A percentile compares a stretch with the other conserved stretches of the same genome.
phyloP scores from a whole-genome alignment of 2,888 invertebrate species.

The Amiota minor region DNA sequence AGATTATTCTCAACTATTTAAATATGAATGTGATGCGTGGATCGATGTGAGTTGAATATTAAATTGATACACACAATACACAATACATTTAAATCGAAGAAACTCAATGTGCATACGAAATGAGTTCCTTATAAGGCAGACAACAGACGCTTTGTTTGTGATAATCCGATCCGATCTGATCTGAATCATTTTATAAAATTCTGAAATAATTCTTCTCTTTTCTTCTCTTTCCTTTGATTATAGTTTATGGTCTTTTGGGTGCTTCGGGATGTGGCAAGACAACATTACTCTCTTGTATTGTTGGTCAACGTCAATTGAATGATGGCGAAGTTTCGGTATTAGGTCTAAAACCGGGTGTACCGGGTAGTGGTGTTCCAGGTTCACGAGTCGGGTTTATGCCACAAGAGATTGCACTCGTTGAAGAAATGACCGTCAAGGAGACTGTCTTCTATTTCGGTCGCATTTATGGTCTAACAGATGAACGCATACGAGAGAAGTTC shows the following conservation, averaged over 20 bases:
- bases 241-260: constrained; percentile 88
- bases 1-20: constrained; percentile 79
- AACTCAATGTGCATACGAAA: constrained; percentile 16
- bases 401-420: constrained; percentile 88
- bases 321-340: constrained; percentile 84
- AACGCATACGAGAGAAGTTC: constrained; percentile 79
- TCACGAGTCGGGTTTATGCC: constrained; percentile 90
- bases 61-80: constrained; percentile 41
- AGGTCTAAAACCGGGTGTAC: constrained; percentile 81
- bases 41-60: constrained; percentile 80
- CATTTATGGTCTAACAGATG: constrained; percentile 84
- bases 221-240: constrained; percentile 23
- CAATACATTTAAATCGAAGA: neutral
- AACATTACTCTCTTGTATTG: constrained; percentile 87
- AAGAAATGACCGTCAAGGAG: constrained; percentile 86
- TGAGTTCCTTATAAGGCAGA: constrained; percentile 22
- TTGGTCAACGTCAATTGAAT: constrained; percentile 83
- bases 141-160: neutral
- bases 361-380: constrained; percentile 81
- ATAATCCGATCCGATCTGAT: neutral
- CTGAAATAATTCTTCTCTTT: constrained; percentile 8
- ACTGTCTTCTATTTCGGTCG: constrained; percentile 91
- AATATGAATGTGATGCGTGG: constrained; percentile 84
- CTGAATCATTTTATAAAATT: neutral
- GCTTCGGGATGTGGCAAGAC: constrained; percentile 95